phyloP scores from a whole-genome alignment of 2,113 vertebrate species.

The Caloenas nicobarica region DNA sequence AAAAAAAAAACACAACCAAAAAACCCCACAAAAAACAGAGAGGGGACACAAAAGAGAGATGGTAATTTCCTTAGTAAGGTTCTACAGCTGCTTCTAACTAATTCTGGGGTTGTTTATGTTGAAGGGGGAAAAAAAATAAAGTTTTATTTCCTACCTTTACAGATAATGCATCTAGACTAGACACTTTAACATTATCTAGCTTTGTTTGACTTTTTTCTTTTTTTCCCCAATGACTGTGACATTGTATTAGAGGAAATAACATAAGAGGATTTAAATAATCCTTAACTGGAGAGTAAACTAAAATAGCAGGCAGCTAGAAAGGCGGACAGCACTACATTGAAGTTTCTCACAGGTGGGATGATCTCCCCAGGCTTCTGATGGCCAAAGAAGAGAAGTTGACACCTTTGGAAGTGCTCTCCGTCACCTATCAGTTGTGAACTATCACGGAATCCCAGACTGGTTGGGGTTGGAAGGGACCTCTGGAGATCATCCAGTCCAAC shows the following conservation, averaged over 20 bases:
- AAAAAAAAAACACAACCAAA: too few species aligned
- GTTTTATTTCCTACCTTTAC: background rate
- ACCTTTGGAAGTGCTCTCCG: background rate
- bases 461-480: too few species aligned
- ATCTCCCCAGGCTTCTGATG: background rate
- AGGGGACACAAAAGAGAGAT: background rate
- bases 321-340: background rate
- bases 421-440: too few species aligned
- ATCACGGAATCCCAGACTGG: too few species aligned
- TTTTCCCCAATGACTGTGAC: background rate
- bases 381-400: background rate
- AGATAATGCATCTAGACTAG: background rate
- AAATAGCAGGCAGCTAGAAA: background rate
- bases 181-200: background rate
- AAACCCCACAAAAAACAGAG: too few species aligned
- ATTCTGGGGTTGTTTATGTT: background rate
- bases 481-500: too few species aligned
- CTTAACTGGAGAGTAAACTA: background rate
- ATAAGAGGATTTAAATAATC: background rate
- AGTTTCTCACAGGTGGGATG: background rate
- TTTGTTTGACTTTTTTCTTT: background rate
- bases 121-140: accelerated
- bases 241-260: background rate
- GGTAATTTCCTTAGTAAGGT: background rate
- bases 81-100: background rate